Conservation (phyloP, 2,888 invertebrate species). For the Drosophila recens region DNA sequence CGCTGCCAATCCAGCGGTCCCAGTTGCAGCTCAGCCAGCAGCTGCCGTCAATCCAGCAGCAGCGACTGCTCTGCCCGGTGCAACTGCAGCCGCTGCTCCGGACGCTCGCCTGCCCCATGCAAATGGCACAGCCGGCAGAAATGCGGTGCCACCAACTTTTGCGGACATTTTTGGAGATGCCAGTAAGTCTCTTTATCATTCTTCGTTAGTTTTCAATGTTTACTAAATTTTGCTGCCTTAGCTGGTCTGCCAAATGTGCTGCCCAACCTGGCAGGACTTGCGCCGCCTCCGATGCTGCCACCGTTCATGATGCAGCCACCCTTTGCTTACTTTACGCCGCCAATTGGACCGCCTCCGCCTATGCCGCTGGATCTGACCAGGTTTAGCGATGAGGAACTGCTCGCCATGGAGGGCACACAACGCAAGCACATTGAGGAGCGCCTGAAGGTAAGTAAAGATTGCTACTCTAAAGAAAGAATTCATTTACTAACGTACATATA, state of each 20-base stretch:
- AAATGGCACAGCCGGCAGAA: conserved; percentile 37
- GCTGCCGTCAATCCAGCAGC: conserved; percentile 29
- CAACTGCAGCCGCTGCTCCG: conserved; percentile 23
- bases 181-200: conserved; percentile 43
- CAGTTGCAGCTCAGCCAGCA: conserved; percentile 42
- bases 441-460: conserved; percentile 88
- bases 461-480: neutral
- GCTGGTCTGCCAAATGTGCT: conserved; percentile 57
- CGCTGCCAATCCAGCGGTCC: conserved; percentile 50
- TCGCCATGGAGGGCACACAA: conserved; percentile 94
- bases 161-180: conserved; percentile 57
- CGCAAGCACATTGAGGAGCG: conserved; percentile 95
- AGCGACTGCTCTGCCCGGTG: conserved; percentile 25
- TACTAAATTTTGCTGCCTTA: conserved; percentile 10
- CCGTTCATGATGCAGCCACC: conserved; percentile 86
- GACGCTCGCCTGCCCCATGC: conserved; percentile 26
- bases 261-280: conserved; percentile 53
- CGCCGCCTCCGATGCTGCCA: conserved; percentile 79
- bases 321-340: conserved; percentile 87
- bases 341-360: conserved; percentile 89
- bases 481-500: neutral
- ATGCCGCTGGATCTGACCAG: conserved; percentile 91
- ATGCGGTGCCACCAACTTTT: conserved; percentile 43
- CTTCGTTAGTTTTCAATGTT: too few species aligned
- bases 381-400: conserved; percentile 93